Percentiles rank a stretch among this genome's conserved stretches.
Evolutionary conservation across 2,888 invertebrate species (phyloP).

Genomic region (Flabesymbios commensalis): DNA sequence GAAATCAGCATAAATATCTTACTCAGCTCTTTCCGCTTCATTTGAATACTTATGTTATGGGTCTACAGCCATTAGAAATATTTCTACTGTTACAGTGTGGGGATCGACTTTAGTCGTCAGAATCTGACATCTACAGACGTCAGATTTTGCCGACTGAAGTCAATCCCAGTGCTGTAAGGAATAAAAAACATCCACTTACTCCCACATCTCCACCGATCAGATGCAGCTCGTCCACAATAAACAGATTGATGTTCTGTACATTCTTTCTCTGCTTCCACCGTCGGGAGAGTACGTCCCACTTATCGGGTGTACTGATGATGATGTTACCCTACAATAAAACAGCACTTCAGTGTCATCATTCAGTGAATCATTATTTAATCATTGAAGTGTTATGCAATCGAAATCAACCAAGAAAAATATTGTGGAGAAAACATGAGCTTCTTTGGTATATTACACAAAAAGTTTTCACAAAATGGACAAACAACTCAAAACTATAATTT

Average conservation of each 20-base stretch:
- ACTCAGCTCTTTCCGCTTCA: too few species aligned
- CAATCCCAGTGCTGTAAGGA: too few species aligned
- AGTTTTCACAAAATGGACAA: too few species aligned
- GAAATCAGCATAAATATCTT: too few species aligned
- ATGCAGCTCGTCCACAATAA: conserved; percentile 96
- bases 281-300: conserved; percentile 97
- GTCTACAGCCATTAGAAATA: too few species aligned
- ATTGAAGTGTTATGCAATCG: neutral
- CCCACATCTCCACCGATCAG: conserved; percentile 66
- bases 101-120: too few species aligned
- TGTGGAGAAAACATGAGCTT: neutral
- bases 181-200: conserved; percentile 47
- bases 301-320: conserved; percentile 91
- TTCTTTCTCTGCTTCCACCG: conserved; percentile 99
- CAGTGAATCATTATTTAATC: neutral
- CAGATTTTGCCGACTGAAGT: too few species aligned
- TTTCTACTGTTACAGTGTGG: too few species aligned
- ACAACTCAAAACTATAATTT: too few species aligned
- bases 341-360: neutral
- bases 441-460: too few species aligned
- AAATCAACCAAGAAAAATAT: conserved; percentile 2
- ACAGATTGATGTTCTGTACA: conserved; percentile 93
- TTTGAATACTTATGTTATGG: too few species aligned
- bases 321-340: conserved; percentile 17
- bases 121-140: too few species aligned